Evolutionary conservation across 92 coral and sea anemone species (phyloP).

Genomic region (Plumapathes pennacea): DNA sequence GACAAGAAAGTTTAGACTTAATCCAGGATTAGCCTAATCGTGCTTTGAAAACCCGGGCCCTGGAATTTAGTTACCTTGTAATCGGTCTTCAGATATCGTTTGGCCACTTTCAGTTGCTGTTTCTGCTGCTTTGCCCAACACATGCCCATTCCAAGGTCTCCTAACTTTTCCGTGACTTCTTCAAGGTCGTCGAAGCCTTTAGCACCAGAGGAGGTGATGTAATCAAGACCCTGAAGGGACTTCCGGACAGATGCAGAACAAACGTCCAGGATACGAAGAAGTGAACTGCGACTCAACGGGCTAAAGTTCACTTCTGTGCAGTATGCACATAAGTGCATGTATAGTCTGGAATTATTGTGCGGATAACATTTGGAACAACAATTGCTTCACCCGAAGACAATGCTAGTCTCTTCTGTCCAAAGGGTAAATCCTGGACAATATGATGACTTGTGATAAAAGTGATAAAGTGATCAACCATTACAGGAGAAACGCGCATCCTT

Average conservation of each 20-base stretch:
- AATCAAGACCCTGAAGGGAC: conserved; percentile 13
- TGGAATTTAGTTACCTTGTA: background rate
- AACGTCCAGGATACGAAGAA: conserved; percentile 3
- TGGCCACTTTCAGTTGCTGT: conserved; percentile 12
- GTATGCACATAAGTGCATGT: conserved; percentile 5
- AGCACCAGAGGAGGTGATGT: conserved; percentile 11
- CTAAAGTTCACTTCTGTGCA: conserved; percentile 8
- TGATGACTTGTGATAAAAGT: conserved; percentile 16
- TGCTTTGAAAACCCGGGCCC: too few relatives aligned
- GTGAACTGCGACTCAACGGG: conserved; percentile 8
- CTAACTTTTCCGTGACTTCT: background rate
- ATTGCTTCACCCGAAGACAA: conserved; percentile 6
- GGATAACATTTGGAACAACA: conserved; percentile 11
- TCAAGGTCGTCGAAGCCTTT: conserved; percentile 11
- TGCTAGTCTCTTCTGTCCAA: conserved; percentile 1
- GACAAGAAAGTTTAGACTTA: too few relatives aligned
- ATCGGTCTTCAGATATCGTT: background rate
- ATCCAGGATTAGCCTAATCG: too few relatives aligned
- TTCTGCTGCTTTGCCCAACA: conserved; percentile 19
- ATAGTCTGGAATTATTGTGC: conserved; percentile 3
- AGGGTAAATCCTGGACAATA: conserved; percentile 11
- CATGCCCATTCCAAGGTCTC: conserved; percentile 23
- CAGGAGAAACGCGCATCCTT: background rate
- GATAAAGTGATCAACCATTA: too few relatives aligned
- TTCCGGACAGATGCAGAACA: conserved; percentile 8